phyloP scores from a whole-genome alignment of 2,888 invertebrate species.

The Stenolophus ochropezus region DNA sequence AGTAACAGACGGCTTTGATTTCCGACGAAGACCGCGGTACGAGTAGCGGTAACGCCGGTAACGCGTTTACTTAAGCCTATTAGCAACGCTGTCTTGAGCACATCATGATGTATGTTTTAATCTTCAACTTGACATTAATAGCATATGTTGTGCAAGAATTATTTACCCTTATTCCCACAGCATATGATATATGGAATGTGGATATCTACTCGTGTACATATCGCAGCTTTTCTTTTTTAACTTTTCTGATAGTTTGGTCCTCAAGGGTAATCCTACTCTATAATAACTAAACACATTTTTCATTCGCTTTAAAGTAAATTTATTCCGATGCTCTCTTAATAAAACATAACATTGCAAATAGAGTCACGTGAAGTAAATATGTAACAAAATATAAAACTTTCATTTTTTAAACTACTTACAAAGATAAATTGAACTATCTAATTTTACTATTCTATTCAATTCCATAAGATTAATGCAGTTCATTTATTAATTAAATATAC shows the following conservation, averaged over 20 bases:
- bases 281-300: too few species aligned
- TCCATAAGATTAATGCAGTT: neutral
- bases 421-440: neutral
- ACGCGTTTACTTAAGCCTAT: slow-evolving; percentile 18
- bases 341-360: too few species aligned
- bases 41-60: neutral
- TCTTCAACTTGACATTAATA: slow-evolving; percentile 13
- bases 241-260: neutral
- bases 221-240: neutral
- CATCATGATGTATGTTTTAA: slow-evolving; percentile 34
- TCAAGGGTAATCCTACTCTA: neutral
- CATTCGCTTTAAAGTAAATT: too few species aligned
- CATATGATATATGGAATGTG: neutral
- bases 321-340: too few species aligned
- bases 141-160: neutral
- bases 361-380: neutral
- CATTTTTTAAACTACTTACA: neutral
- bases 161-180: neutral
- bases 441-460: neutral
- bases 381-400: neutral
- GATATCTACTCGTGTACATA: neutral
- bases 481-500: neutral
- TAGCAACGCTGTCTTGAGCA: slow-evolving; percentile 9
- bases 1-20: slow-evolving; percentile 21
- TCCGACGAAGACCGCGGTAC: slow-evolving; percentile 1